Conservation (phyloP, 1,140 invertebrate species). For the Watersipora subatra region DNA sequence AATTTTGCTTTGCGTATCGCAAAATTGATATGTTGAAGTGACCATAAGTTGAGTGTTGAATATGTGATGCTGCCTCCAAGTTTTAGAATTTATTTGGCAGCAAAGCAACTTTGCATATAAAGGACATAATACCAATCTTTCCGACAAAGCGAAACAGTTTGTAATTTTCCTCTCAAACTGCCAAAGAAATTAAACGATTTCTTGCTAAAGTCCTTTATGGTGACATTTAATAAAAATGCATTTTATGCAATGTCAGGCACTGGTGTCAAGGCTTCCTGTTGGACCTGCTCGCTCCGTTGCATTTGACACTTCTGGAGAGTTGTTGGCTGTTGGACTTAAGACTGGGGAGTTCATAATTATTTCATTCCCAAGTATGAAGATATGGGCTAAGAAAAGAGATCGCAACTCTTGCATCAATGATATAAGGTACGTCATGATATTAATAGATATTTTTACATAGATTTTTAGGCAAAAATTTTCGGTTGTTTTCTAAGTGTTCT, state of each 20-base stretch:
- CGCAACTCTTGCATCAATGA: slow-evolving; percentile 30
- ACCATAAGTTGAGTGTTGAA: no score
- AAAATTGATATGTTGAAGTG: no score
- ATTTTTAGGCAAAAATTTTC: not conserved
- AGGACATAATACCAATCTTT: no score
- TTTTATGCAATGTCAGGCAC: slow-evolving; percentile 21
- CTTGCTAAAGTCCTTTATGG: not conserved
- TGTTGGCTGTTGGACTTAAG: slow-evolving; percentile 35
- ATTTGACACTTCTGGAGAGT: slow-evolving; percentile 33
- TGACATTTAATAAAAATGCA: no score
- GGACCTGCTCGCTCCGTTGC: slow-evolving; percentile 26
- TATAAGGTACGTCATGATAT: slow-evolving; percentile 20
- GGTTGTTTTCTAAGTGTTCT: not conserved
- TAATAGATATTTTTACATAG: not conserved
- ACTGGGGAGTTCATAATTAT: slow-evolving; percentile 35
- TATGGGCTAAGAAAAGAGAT: slow-evolving; percentile 29
- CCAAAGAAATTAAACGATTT: no score
- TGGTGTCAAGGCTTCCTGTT: slow-evolving; percentile 25
- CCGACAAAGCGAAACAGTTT: no score
- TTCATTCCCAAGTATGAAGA: slow-evolving; percentile 21
- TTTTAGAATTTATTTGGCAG: no score
- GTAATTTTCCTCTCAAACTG: no score
- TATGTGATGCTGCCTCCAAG: no score
- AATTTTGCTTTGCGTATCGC: no score
- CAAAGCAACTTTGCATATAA: no score